Base-by-base conservation (phyloP, 2,797 vertebrate genomes). In the Philypnodon macrostomus region DNA sequence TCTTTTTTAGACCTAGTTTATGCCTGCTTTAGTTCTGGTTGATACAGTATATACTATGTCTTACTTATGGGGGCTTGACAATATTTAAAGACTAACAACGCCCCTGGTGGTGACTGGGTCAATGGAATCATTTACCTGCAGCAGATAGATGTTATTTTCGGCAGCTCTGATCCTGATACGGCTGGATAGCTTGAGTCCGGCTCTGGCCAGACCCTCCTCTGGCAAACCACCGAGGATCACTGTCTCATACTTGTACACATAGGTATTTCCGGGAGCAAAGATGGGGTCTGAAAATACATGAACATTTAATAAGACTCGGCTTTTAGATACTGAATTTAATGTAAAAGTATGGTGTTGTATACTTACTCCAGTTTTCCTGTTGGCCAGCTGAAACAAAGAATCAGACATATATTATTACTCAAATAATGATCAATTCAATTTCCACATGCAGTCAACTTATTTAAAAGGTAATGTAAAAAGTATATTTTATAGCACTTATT, bases 101-200 rank as follows among this genome's bases (percentile, higher is more conserved):
- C n/a, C n/a, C n/a, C n/a, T n/a, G n/a, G n/a, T n/a, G n/a, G n/a
- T n/a, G n/a, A n/a, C n/a, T n/a, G n/a, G n/a, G n/a, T n/a, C n/a
- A n/a, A n/a, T n/a, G n/a, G n/a, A 54, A 4, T 27, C 2, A 2
- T 53, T 79, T 91, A 93, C 89, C 90, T 87, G 91, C 57, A 92
- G 67, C 52, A 90, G 41, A 58, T 67, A 85, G 4, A 74, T 76
- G 37, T 89, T 90, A 57, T 86, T 65, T 13, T 53, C 66, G 39
- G 56, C 52, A 13, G 71, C 64, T 57, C 77, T 86, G 63, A 94
- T 90, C 56, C 90, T 63, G 67, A 92, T 80, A 80, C 88, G 90
- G 83, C 88, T 85, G 63, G 30, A 88, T 65, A 92, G 59, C 85
- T 90, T 90, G 15, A 94, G 49, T 42, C 91, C 90, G 46, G 89